A percentile compares a stretch with the other conserved stretches of the same genome.
These are phyloP conservation scores for Phoenicopterus ruber DNA, from an alignment of 2,113 vertebrate species.

Conservation along the genomic window DNA sequence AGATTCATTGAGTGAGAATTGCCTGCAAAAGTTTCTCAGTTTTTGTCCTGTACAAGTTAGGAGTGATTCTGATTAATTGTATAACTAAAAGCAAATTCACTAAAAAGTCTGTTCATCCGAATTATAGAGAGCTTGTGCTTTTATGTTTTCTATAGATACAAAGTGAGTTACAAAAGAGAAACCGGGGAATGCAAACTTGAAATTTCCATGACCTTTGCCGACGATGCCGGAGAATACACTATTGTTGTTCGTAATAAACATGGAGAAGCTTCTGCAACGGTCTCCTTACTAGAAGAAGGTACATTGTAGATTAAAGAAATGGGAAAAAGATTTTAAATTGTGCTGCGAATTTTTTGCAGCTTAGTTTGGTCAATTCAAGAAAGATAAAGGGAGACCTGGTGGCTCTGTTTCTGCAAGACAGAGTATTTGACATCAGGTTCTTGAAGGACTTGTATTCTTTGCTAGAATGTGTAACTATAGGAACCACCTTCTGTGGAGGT, in stretches of 20 bases:
- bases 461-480: not conserved
- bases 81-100: not conserved
- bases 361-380: not conserved
- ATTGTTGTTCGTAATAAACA: conserved; percentile 87
- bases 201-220: conserved; percentile 97
- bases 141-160: conserved; percentile 79
- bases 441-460: not conserved
- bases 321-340: not conserved
- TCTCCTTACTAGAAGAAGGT: conserved; percentile 93
- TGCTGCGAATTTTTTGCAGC: not conserved
- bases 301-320: not conserved
- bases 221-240: conserved; percentile 96
- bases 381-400: not conserved
- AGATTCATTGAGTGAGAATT: not conserved
- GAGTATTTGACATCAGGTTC: not conserved
- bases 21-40: not conserved
- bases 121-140: not conserved
- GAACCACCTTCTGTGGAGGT: not conserved
- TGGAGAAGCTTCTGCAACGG: conserved; percentile 88
- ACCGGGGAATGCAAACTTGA: conserved; percentile 90
- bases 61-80: not conserved
- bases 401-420: not conserved
- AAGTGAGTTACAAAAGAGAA: conserved; percentile 91
- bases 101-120: not conserved
- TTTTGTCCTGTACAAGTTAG: not conserved